Evolutionary conservation across 2,888 invertebrate genomes (phyloP), one percentile per base, ranked within the genome.

Genomic region (Nomada ruficornis): DNA sequence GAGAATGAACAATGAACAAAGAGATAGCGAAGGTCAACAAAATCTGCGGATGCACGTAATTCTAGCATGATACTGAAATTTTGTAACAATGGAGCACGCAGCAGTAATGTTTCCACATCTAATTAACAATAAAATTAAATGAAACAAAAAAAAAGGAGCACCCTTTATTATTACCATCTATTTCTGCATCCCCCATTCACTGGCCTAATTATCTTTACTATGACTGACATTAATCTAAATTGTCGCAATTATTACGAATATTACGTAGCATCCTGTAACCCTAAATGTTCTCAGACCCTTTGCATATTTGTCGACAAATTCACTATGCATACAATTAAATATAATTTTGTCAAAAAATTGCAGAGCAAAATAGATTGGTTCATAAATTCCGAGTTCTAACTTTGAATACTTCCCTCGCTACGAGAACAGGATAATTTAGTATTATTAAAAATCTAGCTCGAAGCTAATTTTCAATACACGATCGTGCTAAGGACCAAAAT

Each of bases 31-130:
- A 29, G 20, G 52, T 54, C 44, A 29, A 52, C n/a, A 47, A 47
- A 18, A 54, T 29, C 5, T 15, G 44, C 11, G 44, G 60, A 59
- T 29, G 72, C 26, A 9, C 13, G 20, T 47, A 54, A 55, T 62
- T 18, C 47, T 55, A 18, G 15, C 52, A 13, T 44, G 47, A 63
- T 63, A 62, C 62, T 44, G 29, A 44, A 47, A 62, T 29, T 72
- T 54, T 29, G 36, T 63, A 50, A 63, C 73, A 76, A 72, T 55
- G 63, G 47, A 29, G 62, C 47, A 18, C 2, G 13, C 36, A 26
- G 18, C 20, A 15, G 18, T 71, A 52, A 5, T 4, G 13, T 29
- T 60, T 10, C 36, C 26, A 42, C 47, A 13, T 62, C 44, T 72
- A 63, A 72, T 76, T 71, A 57, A 36, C 7, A 55, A 47, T 18